Percentiles rank a stretch among this genome's conserved stretches.
These are phyloP conservation scores for Mesodorylaimus sp. DNA, from an alignment of 2,888 invertebrate genomes.

Conservation along the genomic window DNA sequence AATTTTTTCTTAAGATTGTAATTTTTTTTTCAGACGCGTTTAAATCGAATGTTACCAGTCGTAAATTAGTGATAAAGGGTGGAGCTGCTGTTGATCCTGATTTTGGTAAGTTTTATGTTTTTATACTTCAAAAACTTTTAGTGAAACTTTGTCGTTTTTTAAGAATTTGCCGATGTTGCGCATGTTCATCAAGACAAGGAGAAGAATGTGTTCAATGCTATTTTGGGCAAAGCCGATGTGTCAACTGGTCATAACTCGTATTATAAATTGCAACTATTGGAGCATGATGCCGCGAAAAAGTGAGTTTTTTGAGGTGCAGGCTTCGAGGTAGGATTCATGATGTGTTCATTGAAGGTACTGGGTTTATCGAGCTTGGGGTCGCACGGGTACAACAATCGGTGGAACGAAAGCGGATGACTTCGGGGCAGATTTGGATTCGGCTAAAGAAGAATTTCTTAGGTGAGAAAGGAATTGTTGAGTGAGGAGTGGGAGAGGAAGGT, in stretches of 20 bases:
- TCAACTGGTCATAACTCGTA: conserved; percentile 71
- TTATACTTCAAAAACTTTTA: no score
- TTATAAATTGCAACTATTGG: conserved; percentile 77
- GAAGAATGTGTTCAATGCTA: conserved; percentile 49
- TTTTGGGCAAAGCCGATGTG: conserved; percentile 66
- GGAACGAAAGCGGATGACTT: conserved; percentile 29
- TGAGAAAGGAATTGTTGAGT: no score
- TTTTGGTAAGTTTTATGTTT: conserved; percentile 35
- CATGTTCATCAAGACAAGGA: conserved; percentile 45
- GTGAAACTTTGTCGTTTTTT: not conserved
- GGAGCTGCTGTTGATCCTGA: conserved; percentile 85
- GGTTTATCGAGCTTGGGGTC: conserved; percentile 82
- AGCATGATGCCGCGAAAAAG: conserved; percentile 47
- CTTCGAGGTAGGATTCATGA: not conserved
- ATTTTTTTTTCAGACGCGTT: no score
- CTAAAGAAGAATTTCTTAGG: no score
- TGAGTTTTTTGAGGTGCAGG: conserved; percentile 25
- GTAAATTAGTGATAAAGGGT: conserved; percentile 54
- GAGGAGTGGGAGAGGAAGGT: no score
- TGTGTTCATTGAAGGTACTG: conserved; percentile 39
- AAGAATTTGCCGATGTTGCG: conserved; percentile 46
- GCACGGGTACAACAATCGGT: conserved; percentile 85
- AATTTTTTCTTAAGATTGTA: no score
- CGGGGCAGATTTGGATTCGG: conserved; percentile 17
- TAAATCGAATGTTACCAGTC: conserved; percentile 32